A percentile compares a stretch with the other conserved stretches of the same genome.
Evolutionary conservation across 37 sponge, comb jelly and placozoan species (phyloP).

Genomic region (Sycon ciliatum): DNA sequence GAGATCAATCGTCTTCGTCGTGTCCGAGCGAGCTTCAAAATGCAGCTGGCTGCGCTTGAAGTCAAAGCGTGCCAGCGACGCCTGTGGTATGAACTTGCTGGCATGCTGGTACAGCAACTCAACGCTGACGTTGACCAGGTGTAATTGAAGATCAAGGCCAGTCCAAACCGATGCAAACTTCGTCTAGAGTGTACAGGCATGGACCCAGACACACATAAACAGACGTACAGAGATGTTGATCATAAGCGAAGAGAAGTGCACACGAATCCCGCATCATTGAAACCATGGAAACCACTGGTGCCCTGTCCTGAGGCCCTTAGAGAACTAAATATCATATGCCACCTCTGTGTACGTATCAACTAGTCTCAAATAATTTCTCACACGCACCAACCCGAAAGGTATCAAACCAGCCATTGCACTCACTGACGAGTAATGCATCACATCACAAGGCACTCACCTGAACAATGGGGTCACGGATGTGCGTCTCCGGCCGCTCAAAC

Average conservation of each 20-base stretch:
- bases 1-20: constrained; percentile 63
- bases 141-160: not conserved
- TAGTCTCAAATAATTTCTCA: no score
- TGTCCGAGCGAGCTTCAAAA: constrained; percentile 59
- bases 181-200: not conserved
- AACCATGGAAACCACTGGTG: no score
- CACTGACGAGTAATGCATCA: no score
- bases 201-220: not conserved
- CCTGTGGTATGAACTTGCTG: not conserved
- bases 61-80: constrained; percentile 60
- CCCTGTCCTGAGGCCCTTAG: no score
- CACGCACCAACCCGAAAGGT: no score
- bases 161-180: not conserved
- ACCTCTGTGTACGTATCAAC: no score
- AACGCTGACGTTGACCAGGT: constrained; percentile 1
- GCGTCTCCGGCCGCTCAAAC: constrained; percentile 76
- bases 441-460: constrained; percentile 30
- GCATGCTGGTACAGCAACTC: not conserved
- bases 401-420: no score
- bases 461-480: constrained; percentile 67
- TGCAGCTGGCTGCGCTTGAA: constrained; percentile 58
- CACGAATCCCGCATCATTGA: no score
- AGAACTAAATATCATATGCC: no score
- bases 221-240: not conserved
- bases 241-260: not conserved